These are phyloP conservation scores for Dipodomys merriami DNA, from an alignment of 2,113 vertebrate genomes.

Conservation along the genomic window DNA sequence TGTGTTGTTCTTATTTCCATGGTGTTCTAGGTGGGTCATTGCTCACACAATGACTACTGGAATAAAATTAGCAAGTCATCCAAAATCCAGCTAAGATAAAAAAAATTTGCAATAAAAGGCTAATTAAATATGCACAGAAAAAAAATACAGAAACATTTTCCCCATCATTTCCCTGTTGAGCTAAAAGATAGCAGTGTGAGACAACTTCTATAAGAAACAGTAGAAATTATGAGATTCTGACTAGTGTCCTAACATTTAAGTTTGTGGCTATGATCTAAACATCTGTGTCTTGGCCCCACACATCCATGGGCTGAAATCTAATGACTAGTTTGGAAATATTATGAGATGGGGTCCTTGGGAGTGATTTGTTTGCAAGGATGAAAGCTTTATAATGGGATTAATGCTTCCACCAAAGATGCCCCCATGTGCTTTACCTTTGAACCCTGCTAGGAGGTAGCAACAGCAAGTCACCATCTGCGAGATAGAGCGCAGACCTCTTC, in stretches of 20 bases:
- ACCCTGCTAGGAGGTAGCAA: neutral
- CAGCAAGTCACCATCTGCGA: too few relatives aligned
- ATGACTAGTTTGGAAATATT: neutral
- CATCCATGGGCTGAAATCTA: neutral
- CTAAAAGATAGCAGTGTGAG: neutral
- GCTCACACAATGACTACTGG: neutral
- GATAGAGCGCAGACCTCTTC: too few relatives aligned
- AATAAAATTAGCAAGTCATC: neutral
- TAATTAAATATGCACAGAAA: neutral
- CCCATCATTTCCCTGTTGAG: neutral
- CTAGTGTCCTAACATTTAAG: neutral
- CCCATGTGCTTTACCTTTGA: neutral
- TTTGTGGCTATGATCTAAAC: neutral
- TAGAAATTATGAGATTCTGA: neutral
- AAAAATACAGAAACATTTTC: neutral
- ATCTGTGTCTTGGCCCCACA: neutral
- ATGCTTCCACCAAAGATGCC: neutral
- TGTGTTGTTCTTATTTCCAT: neutral
- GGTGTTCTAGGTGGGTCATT: accelerated
- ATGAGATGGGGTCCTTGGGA: too few relatives aligned
- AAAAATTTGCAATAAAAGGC: neutral
- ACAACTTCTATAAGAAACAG: neutral
- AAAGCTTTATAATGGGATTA: neutral
- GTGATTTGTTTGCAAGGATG: neutral
- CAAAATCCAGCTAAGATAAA: neutral